Evolutionary conservation across 2,797 vertebrate species (phyloP), one percentile per base, ranked within the genome.

Genomic region (Microtus agrestis): DNA sequence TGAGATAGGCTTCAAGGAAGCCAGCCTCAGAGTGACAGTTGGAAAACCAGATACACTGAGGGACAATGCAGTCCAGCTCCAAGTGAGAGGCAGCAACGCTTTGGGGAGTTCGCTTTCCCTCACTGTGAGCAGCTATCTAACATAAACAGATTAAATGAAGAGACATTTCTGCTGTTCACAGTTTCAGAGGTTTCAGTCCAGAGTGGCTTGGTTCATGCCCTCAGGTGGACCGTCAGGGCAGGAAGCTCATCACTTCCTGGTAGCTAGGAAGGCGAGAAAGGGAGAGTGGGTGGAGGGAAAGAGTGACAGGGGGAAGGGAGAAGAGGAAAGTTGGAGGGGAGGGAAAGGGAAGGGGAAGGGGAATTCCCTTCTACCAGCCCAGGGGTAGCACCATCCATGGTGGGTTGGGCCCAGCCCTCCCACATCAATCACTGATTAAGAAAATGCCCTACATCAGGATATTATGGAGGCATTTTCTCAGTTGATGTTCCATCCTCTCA

Each of bases 1-100:
- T 61, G 65, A 92, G 21, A 14, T 73, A 78, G 54, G 15, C 13
- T 61, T 74, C 54, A 74, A n/a, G 85, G 76, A 74, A 89, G 31
- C 37, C 81, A 93, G 25, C 12, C 63, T 91, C 63, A 43, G 91
- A 84, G n/a, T 43, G 91, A 89, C n/a, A 34, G 27, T 88, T 88
- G 31, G 78, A 29, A 87, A 37, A 87, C 51, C 29, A 92, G 59
- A 25, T 19, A 14, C 51, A 23, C n/a, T 15, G 6, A 63, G 54
- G 40, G 63, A 79, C 54, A 54, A 31, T 51, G 29, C 48, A 43
- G 37, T 46, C 27, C 1, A 59, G 51, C 63, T 93, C 31, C 2
- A 0, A 21, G 51, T 67, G 76, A 84, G 79, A 89, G 31, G 34
- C 43, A 86, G 13, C 65, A 25, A 25, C 46, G 7, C 46, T 21